These are phyloP conservation scores for Melanotaenia nigrans DNA, from an alignment of 2,797 vertebrate species.

Conservation along the genomic window DNA sequence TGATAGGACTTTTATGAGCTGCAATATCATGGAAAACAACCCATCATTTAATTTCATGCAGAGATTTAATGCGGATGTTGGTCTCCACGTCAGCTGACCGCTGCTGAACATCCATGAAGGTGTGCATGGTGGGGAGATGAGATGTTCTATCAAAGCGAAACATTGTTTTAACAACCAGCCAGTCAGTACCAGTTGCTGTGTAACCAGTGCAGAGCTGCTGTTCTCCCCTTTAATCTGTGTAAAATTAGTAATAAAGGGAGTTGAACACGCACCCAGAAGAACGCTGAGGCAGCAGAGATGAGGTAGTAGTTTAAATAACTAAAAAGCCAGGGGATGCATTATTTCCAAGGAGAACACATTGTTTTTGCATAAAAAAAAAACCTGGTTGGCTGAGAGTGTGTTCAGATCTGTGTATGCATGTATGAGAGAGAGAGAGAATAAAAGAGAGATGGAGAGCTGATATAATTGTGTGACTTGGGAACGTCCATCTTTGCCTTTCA, in stretches of 20 bases:
- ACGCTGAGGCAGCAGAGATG: constrained; percentile 68
- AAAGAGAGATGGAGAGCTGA: constrained; percentile 69
- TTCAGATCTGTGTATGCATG: constrained; percentile 40
- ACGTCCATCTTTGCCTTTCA: constrained; percentile 88
- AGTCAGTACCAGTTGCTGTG: constrained; percentile 52
- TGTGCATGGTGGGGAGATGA: constrained; percentile 35
- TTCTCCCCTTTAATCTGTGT: constrained; percentile 60
- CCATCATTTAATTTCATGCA: background rate
- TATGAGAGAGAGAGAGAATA: constrained; percentile 24
- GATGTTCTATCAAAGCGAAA: constrained; percentile 59
- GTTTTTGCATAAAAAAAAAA: constrained; percentile 72
- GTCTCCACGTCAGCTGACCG: constrained; percentile 34
- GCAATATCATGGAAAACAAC: background rate
- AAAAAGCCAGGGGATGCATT: constrained; percentile 68
- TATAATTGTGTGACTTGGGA: constrained; percentile 87
- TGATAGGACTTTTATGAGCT: constrained; percentile 3
- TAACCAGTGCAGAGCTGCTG: constrained; percentile 56
- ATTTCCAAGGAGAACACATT: constrained; percentile 71
- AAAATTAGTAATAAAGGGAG: constrained; percentile 71
- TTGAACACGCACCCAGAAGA: constrained; percentile 63
- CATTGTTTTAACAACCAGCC: constrained; percentile 62
- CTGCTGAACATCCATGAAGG: constrained; percentile 24
- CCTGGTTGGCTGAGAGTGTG: constrained; percentile 62
- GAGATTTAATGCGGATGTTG: constrained; percentile 9
- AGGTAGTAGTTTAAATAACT: constrained; percentile 75